Evolutionary conservation across 2,888 invertebrate genomes (phyloP), one percentile per base, ranked within the genome.

Genomic region (Nomada ferruginata): DNA sequence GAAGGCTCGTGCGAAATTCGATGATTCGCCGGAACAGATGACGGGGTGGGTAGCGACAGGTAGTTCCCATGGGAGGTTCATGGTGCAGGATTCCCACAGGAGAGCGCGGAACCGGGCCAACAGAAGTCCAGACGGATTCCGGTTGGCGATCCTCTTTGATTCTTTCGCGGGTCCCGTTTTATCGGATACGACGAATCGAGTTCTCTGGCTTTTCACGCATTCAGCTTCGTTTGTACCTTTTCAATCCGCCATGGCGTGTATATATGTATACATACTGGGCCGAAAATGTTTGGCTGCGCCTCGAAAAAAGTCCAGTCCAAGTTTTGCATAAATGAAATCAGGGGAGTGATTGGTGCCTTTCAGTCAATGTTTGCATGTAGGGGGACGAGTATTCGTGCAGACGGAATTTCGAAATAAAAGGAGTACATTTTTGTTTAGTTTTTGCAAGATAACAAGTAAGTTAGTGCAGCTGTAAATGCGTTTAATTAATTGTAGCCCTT

Each of bases 31-130:
- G 89, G 84, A 69, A 72, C 86, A 79, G 82, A 80, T 76, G 86
- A 82, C 75, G 79, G 88, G 87, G 86, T 85, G 82, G 85, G 76
- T 80, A 83, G 87, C 89, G 91, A 91, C 91, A 91, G 91, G 91
- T 92, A 91, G 90, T 91, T 92, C 92, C 91, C 92, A 91, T 91
- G 92, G 86, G 90, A 92, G 89, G 87, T 89, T 90, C 87, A 85
- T 85, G 88, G 86, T 84, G 84, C 87, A 80, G 75, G 79, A 91
- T 92, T 92, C 92, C 92, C 92, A 92, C 91, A 91, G 91, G 83
- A 90, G 78, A 42, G 47, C 61, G 76, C 80, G 76, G 82, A 86
- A 89, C 85, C 83, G 79, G 86, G 85, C 82, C 77, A 74, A 36
- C 36, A 36, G 36, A 36, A 72, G 69, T 79, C 80, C 64, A 81